Evolutionary conservation across 2,888 invertebrate genomes (phyloP), one percentile per base, ranked within the genome.

Genomic region (Pammene aurita): DNA sequence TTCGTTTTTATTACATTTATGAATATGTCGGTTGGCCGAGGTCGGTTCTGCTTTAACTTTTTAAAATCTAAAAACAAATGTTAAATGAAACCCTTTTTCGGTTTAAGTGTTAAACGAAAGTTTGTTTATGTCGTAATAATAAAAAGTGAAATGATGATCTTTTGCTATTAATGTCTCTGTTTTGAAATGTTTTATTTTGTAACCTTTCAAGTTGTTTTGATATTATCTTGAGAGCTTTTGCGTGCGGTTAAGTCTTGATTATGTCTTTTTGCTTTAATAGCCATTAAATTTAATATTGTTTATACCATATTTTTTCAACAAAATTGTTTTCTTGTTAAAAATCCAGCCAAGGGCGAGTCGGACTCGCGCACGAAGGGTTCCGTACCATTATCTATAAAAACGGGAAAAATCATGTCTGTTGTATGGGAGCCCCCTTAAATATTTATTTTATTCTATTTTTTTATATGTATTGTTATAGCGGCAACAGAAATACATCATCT

Each of bases 1-100:
- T 83, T 80, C 71, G 73, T 81, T 84, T 86, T 84, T 86, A 85
- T 84, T 85, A 79, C 80, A 75, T 83, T 83, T 85, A 84, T 84
- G 83, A 85, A 80, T 78, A 26, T 58, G 63, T 52, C 52, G 63
- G 62, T 57, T 78, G 76, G 64, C 67, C 56, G 65, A 71, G 71
- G 66, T 70, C 66, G 68, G 70, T 66, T 63, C 66, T 57, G 66
- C 16, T 41, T 60, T 13, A 60, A 65, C 46, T 60, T 69, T 69
- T 66, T 66, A 65, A 61, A 55, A 62, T 66, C 66, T 62, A 61
- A 70, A 66, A 70, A 56, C 56, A 70, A 66, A 56, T 56, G 56
- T 50, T 66, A 50, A 60, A 63, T 42, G 63, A 35, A 61, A 56
- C 58, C 61, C 61, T 66, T 66, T 70, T 66, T 42, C 5, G 52